Percentiles rank a stretch among this genome's conserved stretches.
Evolutionary conservation across 1,140 invertebrate species (phyloP).

Genomic region (Nephotettix cincticeps): DNA sequence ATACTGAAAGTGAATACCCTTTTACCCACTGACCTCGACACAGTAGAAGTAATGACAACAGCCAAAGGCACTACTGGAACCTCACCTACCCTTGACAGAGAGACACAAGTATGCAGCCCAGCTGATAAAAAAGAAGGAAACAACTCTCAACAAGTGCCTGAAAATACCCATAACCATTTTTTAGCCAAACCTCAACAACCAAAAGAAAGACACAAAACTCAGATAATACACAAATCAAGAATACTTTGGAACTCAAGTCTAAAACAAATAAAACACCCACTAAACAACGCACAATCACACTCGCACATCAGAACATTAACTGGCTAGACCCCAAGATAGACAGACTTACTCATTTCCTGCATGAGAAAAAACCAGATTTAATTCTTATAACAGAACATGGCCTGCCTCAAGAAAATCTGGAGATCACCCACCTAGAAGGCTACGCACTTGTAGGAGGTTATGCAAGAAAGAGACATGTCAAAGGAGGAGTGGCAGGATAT

Average conservation of each 20-base stretch:
- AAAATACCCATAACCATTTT: background rate
- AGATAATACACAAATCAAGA: background rate
- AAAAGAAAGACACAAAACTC: background rate
- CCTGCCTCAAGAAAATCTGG: background rate
- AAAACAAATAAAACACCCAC: background rate
- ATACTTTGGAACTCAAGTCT: background rate
- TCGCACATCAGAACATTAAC: background rate
- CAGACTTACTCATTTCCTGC: background rate
- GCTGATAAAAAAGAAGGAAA: too few species aligned
- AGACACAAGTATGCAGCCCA: background rate
- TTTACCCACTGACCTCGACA: background rate
- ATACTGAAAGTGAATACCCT: background rate
- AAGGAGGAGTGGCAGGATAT: background rate
- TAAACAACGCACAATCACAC: background rate
- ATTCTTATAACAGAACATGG: background rate
- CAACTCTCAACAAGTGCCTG: background rate
- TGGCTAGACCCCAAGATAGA: background rate
- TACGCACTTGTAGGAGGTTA: background rate
- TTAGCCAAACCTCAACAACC: background rate
- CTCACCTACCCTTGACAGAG: background rate
- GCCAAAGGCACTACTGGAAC: background rate
- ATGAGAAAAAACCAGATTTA: background rate
- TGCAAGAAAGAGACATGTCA: background rate
- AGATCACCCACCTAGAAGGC: background rate
- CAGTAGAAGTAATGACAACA: background rate